A percentile compares a stretch with the other conserved stretches of the same genome.
phyloP scores from a whole-genome alignment of 2,888 invertebrate species.

The Drosophila stalkeri region DNA sequence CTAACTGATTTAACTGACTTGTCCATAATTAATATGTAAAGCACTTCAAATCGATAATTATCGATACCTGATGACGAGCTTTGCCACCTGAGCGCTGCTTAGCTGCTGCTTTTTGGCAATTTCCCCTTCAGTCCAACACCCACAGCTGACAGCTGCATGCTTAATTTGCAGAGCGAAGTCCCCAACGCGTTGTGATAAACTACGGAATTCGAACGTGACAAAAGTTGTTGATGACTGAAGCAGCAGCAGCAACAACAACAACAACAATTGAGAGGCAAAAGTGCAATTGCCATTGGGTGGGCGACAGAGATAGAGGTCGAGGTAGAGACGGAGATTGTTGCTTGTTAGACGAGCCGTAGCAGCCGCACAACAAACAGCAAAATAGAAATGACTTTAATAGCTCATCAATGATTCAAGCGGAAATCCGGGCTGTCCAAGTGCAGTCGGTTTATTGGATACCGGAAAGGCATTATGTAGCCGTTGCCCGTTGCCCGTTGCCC shows the following conservation, averaged over 20 bases:
- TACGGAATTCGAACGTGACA: slow-evolving; percentile 59
- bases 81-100: slow-evolving; percentile 1
- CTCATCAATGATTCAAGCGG: slow-evolving; percentile 85
- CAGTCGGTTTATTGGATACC: slow-evolving; percentile 84
- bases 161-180: slow-evolving; percentile 47
- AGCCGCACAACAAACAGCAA: slow-evolving; percentile 72
- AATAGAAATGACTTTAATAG: slow-evolving; percentile 84
- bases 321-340: not conserved
- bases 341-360: slow-evolving; percentile 25
- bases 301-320: not conserved
- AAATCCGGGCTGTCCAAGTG: slow-evolving; percentile 84
- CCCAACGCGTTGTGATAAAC: slow-evolving; percentile 48
- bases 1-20: not conserved
- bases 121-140: slow-evolving; percentile 1
- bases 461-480: slow-evolving; percentile 81
- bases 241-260: slow-evolving; percentile 5
- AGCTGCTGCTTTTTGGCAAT: slow-evolving; percentile 10
- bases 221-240: slow-evolving; percentile 57
- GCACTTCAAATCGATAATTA: not conserved
- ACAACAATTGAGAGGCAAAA: not conserved
- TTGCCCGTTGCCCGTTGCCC: slow-evolving; percentile 7
- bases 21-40: not conserved
- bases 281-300: not conserved
- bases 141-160: slow-evolving; percentile 35
- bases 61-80: not conserved